Evolutionary conservation across 1,140 invertebrate genomes (phyloP).

Genomic region (Delia radicum): DNA sequence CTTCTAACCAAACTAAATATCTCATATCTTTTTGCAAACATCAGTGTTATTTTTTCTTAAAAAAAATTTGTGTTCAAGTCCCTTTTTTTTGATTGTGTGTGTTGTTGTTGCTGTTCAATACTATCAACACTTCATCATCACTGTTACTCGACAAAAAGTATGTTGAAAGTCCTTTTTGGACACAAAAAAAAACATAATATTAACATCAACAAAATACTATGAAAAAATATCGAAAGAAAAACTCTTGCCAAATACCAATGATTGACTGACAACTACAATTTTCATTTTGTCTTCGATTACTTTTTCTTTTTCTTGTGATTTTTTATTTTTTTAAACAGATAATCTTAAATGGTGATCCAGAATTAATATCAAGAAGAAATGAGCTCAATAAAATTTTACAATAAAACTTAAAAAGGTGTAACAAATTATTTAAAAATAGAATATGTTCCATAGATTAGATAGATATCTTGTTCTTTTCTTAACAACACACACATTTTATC

Average conservation of each 20-base stretch:
- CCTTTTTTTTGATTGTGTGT: no score
- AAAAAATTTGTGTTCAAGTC: not conserved
- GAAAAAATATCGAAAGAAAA: not conserved
- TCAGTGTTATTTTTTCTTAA: not conserved
- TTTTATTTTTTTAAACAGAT: not conserved
- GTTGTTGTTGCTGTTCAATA: no score
- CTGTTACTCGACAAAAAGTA: not conserved
- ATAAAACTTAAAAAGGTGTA: no score
- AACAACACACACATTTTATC: no score
- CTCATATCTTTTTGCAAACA: not conserved
- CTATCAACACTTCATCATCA: constrained; percentile 16
- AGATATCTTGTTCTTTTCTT: no score
- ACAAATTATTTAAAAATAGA: no score
- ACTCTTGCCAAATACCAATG: constrained; percentile 3
- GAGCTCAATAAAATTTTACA: no score
- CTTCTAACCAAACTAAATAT: not conserved
- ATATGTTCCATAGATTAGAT: no score
- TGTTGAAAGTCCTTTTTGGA: not conserved
- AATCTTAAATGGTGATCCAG: no score
- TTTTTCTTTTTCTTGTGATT: not conserved
- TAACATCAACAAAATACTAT: not conserved
- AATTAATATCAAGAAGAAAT: no score
- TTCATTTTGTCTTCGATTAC: constrained; percentile 3
- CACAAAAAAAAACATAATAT: no score
- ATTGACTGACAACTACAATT: constrained; percentile 11